These are phyloP conservation scores for Xestia xanthographa DNA, from an alignment of 2,888 invertebrate genomes.

Conservation along the genomic window DNA sequence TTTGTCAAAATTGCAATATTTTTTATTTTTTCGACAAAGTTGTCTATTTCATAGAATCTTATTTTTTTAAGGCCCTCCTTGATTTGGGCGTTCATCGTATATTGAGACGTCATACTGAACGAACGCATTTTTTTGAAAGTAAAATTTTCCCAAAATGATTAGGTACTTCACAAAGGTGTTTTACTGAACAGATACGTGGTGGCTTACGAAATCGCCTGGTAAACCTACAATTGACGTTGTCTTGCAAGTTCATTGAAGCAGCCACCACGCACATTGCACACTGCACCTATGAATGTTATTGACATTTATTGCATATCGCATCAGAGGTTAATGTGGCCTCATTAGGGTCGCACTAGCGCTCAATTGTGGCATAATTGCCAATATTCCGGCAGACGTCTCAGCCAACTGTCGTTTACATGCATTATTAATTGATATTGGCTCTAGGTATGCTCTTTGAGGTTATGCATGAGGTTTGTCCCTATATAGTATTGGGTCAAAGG, in stretches of 20 bases:
- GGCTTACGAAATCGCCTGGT: neutral
- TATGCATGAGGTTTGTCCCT: neutral
- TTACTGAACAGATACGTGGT: neutral
- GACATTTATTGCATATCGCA: slow-evolving; percentile 44
- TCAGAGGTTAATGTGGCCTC: slow-evolving; percentile 58
- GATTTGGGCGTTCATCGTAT: too few relatives aligned
- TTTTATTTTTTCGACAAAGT: too few relatives aligned
- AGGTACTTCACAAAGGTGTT: too few relatives aligned
- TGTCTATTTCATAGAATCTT: too few relatives aligned
- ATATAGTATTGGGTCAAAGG: neutral
- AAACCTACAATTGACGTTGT: neutral
- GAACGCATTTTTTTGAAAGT: too few relatives aligned
- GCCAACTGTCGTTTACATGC: slow-evolving; percentile 67
- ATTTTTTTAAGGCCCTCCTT: too few relatives aligned
- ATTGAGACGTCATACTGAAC: too few relatives aligned
- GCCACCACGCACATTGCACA: neutral
- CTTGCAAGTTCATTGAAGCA: neutral
- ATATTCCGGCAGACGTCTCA: slow-evolving; percentile 59
- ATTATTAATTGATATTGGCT: slow-evolving; percentile 68
- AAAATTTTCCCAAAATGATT: too few relatives aligned
- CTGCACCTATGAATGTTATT: slow-evolving; percentile 38
- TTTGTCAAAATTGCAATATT: too few relatives aligned
- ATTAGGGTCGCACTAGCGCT: slow-evolving; percentile 51
- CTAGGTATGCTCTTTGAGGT: neutral
- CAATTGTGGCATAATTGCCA: slow-evolving; percentile 68